Conservation (phyloP, 2,797 vertebrate species). For the Hafferia zeledoni region DNA sequence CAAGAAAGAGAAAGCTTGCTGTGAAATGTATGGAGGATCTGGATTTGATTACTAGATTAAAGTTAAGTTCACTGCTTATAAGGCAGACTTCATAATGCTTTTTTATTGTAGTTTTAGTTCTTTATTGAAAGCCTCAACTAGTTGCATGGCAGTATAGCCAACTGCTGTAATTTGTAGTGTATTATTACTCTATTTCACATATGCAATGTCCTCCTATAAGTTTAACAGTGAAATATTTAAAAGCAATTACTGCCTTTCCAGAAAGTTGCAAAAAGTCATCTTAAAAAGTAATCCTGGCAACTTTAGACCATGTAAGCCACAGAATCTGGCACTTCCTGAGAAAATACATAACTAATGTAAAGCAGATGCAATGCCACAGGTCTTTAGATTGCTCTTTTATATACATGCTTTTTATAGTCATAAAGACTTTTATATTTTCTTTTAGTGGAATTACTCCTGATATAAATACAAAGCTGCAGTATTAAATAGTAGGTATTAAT, state of each 20-base stretch:
- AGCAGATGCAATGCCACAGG: not conserved
- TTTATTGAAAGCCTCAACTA: not conserved
- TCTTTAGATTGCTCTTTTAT: not conserved
- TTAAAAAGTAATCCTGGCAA: not conserved
- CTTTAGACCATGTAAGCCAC: not conserved
- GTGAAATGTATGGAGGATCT: not conserved
- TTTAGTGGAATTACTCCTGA: not conserved
- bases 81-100: not conserved
- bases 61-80: not conserved
- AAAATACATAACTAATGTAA: not conserved
- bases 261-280: not conserved
- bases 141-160: not conserved
- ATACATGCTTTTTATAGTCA: not conserved
- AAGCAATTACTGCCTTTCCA: not conserved
- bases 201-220: not conserved
- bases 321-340: not conserved
- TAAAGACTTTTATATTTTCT: not conserved
- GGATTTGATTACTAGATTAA: conserved; percentile 24
- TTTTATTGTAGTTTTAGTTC: not conserved
- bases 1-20: not conserved
- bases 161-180: not conserved
- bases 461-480: not conserved
- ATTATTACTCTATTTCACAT: not conserved
- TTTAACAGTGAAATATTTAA: not conserved
- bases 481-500: not conserved